These are phyloP conservation scores for Pterocles gutturalis DNA, from an alignment of 2,113 vertebrate species.

Conservation along the genomic window DNA sequence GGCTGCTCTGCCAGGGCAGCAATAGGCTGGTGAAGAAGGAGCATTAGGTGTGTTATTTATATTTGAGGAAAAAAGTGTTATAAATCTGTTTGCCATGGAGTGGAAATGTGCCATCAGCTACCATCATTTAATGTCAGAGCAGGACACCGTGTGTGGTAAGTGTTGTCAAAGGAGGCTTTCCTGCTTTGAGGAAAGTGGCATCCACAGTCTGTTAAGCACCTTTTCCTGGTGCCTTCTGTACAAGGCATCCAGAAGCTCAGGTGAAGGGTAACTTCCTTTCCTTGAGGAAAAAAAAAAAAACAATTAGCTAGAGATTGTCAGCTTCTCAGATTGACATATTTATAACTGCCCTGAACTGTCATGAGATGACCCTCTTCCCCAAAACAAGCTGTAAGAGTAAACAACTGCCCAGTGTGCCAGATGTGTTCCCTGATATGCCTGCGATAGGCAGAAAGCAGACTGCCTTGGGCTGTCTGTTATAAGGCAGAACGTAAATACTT, in stretches of 20 bases:
- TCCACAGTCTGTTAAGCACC: background rate
- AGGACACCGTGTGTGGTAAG: background rate
- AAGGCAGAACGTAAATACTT: background rate
- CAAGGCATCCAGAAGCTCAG: background rate
- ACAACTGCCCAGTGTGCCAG: background rate
- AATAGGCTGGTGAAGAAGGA: background rate
- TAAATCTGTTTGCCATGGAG: background rate
- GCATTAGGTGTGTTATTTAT: background rate
- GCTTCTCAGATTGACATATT: background rate
- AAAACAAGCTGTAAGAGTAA: background rate
- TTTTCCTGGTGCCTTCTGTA: background rate
- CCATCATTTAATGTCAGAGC: background rate
- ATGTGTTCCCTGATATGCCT: background rate
- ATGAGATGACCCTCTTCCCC: background rate
- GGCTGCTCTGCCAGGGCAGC: background rate
- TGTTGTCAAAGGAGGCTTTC: background rate
- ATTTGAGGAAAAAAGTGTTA: background rate
- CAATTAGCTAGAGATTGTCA: fast-evolving
- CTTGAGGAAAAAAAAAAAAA: background rate
- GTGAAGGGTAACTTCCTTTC: background rate
- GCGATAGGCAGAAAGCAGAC: background rate
- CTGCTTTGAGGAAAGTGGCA: background rate
- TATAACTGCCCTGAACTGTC: background rate
- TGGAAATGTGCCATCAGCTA: background rate
- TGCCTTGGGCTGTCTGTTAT: background rate